Conservation (phyloP, 1,140 invertebrate genomes). For the Helicoverpa zea region DNA sequence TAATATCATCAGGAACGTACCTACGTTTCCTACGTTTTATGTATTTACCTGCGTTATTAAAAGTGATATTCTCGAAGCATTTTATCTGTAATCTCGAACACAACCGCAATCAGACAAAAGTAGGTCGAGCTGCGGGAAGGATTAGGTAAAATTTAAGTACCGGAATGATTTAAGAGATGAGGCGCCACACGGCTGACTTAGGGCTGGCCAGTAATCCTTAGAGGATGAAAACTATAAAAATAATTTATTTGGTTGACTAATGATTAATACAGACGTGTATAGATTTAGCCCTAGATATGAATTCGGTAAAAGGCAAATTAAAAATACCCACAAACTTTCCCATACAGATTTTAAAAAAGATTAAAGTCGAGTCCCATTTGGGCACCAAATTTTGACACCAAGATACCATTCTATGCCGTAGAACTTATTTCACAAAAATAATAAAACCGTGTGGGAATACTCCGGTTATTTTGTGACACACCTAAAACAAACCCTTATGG, state of each 20-base stretch:
- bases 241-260: background rate
- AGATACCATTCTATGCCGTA: too few relatives aligned
- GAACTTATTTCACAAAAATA: too few relatives aligned
- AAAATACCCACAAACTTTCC: too few relatives aligned
- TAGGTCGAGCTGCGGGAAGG: slow-evolving; percentile 64
- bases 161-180: slow-evolving; percentile 72
- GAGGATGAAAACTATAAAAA: too few relatives aligned
- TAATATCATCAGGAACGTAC: slow-evolving; percentile 30
- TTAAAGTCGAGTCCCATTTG: too few relatives aligned
- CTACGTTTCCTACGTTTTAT: slow-evolving; percentile 30
- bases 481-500: background rate
- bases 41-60: slow-evolving; percentile 31
- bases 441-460: too few relatives aligned
- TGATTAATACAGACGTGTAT: background rate
- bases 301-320: too few relatives aligned
- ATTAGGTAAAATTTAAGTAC: slow-evolving; percentile 73
- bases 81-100: slow-evolving; percentile 58
- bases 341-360: too few relatives aligned
- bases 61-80: slow-evolving; percentile 29
- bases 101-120: slow-evolving; percentile 55
- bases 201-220: slow-evolving; percentile 26
- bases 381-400: too few relatives aligned
- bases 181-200: slow-evolving; percentile 56
- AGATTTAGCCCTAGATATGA: background rate
- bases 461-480: background rate